Evolutionary conservation across 2,888 invertebrate genomes (phyloP).

Genomic region (Girardia tigrina): DNA sequence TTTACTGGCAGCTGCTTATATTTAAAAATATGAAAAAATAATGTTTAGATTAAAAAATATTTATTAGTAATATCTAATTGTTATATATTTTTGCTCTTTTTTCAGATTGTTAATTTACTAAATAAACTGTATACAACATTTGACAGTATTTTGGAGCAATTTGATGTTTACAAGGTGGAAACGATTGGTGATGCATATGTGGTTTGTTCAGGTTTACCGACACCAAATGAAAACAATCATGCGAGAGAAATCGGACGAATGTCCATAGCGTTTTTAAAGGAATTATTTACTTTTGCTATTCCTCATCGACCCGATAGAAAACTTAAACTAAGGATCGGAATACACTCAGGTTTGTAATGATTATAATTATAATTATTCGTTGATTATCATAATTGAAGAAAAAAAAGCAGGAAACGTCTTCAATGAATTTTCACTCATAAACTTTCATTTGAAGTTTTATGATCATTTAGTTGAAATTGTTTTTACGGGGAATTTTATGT

Average conservation of each 20-base stretch:
- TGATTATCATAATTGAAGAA: no score
- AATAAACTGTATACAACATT: conserved; percentile 37
- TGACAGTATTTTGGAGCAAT: conserved; percentile 37
- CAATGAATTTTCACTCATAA: no score
- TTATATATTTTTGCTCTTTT: no score
- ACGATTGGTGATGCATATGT: conserved; percentile 44
- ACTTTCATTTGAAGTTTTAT: no score
- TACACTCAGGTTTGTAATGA: conserved; percentile 80
- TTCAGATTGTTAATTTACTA: conserved; percentile 43
- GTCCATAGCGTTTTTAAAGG: conserved; percentile 44
- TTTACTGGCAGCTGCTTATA: no score
- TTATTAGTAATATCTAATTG: no score
- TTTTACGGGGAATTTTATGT: no score
- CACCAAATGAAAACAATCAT: conserved; percentile 44
- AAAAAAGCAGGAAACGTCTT: no score
- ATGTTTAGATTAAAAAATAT: no score
- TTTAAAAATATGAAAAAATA: no score
- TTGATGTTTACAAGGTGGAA: conserved; percentile 37
- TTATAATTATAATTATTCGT: no score
- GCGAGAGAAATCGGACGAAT: conserved; percentile 47
- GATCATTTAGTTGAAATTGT: no score
- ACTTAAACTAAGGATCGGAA: conserved; percentile 75
- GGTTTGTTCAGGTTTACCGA: conserved; percentile 46
- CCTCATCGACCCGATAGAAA: conserved; percentile 75
- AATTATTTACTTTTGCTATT: conserved; percentile 61